Conservation (phyloP, 2,797 vertebrate genomes). For the Streptopelia turtur region DNA sequence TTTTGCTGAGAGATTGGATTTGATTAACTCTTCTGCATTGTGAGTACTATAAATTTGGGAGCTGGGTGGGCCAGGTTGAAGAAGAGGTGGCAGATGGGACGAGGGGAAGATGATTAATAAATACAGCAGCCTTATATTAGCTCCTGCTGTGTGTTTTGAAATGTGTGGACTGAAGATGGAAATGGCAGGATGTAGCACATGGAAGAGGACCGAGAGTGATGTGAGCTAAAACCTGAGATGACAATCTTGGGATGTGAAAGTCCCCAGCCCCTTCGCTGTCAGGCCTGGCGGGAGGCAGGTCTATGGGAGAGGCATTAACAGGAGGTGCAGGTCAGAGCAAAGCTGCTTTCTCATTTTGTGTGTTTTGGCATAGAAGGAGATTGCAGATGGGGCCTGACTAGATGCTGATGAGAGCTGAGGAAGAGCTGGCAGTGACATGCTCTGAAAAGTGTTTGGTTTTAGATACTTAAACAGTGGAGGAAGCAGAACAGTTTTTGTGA, state of each 20-base stretch:
- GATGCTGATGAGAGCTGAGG: neutral
- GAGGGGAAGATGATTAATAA: slow-evolving; percentile 11
- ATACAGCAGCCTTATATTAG: neutral
- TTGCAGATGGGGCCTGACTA: neutral
- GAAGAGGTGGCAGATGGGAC: slow-evolving; percentile 21
- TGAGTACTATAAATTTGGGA: neutral
- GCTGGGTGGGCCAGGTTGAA: neutral
- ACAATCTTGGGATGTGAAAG: neutral
- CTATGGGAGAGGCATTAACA: neutral
- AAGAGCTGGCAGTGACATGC: neutral
- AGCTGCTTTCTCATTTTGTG: neutral
- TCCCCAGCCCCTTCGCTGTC: neutral
- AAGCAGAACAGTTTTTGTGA: neutral
- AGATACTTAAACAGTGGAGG: neutral
- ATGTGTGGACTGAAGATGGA: neutral
- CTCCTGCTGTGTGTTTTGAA: neutral
- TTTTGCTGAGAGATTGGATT: neutral
- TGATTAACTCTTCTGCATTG: neutral
- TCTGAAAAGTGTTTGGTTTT: neutral
- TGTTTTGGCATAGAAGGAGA: neutral
- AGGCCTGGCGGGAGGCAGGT: neutral
- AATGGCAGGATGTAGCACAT: neutral
- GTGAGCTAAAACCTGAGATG: accelerated
- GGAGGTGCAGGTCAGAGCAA: neutral
- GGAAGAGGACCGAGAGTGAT: neutral